Conservation (phyloP, 92 coral and sea anemone genomes). For the Epizoanthus fatuus region DNA sequence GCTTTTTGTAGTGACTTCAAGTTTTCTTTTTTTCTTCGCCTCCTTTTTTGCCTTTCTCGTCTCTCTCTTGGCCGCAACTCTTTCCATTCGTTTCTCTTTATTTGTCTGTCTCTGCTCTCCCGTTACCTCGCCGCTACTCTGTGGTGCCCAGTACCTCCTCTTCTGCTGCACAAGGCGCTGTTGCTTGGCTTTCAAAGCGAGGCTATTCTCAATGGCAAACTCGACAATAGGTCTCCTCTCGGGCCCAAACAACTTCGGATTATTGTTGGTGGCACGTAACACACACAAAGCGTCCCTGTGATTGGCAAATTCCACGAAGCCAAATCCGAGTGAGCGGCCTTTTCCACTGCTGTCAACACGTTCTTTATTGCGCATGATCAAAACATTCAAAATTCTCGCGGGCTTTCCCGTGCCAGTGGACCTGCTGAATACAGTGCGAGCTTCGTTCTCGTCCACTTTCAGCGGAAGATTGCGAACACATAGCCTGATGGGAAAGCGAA, state of each 20-base stretch:
- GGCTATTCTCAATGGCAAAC: conserved; percentile 92
- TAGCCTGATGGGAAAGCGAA: conserved; percentile 61
- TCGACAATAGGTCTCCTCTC: conserved; percentile 98
- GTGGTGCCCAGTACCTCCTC: conserved; percentile 33
- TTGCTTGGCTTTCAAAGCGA: conserved; percentile 86
- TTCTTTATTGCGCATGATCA: conserved; percentile 91
- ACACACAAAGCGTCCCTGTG: conserved; percentile 92
- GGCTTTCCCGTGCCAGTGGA: conserved; percentile 58
- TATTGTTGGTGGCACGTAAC: conserved; percentile 90
- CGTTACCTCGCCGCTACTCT: conserved; percentile 32
- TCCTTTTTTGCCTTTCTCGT: conserved; percentile 69
- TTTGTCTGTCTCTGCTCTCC: conserved; percentile 64
- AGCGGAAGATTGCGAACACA: conserved; percentile 95
- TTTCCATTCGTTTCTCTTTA: conserved; percentile 79
- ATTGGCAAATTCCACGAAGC: conserved; percentile 86
- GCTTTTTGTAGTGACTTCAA: conserved; percentile 20
- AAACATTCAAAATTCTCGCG: conserved; percentile 63
- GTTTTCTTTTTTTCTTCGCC: conserved; percentile 43
- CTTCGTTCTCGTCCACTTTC: conserved; percentile 72
- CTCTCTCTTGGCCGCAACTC: conserved; percentile 66
- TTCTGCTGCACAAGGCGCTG: conserved; percentile 70
- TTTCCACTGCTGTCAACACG: conserved; percentile 87
- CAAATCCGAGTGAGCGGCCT: conserved; percentile 93
- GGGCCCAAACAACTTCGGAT: conserved; percentile 87
- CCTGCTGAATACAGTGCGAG: conserved; percentile 76